Percentiles rank a stretch among this genome's conserved stretches.
These are phyloP conservation scores for Troides aeacus DNA, from an alignment of 2,888 invertebrate genomes.

Conservation along the genomic window DNA sequence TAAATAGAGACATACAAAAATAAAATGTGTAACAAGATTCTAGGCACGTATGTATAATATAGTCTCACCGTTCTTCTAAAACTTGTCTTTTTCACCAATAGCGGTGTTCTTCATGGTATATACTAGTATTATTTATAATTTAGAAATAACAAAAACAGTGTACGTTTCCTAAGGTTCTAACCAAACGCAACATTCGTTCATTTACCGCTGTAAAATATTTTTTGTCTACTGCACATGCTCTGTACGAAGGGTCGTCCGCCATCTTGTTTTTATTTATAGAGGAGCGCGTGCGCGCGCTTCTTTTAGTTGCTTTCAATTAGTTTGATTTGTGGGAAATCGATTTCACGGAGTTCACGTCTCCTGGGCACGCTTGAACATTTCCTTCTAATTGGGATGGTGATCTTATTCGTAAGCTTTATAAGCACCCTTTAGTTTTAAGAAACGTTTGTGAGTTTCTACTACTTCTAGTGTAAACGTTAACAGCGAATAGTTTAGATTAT, in stretches of 20 bases:
- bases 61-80: no score
- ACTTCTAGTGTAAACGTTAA: no score
- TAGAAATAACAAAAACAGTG: neutral
- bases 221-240: constrained; percentile 46
- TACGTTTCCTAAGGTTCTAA: neutral
- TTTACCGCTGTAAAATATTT: constrained; percentile 37
- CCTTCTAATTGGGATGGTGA: constrained; percentile 14
- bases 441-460: no score
- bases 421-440: no score
- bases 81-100: no score
- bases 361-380: constrained; percentile 21
- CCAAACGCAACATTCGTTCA: constrained; percentile 6
- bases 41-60: no score
- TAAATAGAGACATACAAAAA: no score
- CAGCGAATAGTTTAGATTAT: no score
- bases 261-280: constrained; percentile 63
- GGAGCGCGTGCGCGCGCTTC: constrained; percentile 53
- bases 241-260: constrained; percentile 54
- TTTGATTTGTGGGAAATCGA: constrained; percentile 67
- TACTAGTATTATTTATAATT: no score
- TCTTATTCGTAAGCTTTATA: neutral
- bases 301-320: constrained; percentile 65
- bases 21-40: no score
- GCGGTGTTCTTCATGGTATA: no score
- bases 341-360: constrained; percentile 46